These are phyloP conservation scores for Bhutanitis thaidina DNA, from an alignment of 2,888 invertebrate species.

Conservation along the genomic window DNA sequence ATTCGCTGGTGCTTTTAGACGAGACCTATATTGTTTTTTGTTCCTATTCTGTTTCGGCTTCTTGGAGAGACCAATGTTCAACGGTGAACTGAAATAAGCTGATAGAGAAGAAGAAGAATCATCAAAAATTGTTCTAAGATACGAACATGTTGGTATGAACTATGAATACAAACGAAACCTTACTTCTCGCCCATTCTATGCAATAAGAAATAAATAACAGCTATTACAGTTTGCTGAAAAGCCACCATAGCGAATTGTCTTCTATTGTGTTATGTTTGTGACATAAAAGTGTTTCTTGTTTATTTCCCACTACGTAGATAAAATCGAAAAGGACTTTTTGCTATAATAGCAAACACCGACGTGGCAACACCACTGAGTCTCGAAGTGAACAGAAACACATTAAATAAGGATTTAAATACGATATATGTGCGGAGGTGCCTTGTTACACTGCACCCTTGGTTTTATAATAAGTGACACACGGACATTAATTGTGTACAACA, in stretches of 20 bases:
- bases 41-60: no score
- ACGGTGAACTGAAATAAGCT: no score
- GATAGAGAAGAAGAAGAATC: no score
- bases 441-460: slow-evolving; percentile 2
- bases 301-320: slow-evolving; percentile 12
- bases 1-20: no score
- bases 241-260: not conserved
- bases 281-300: slow-evolving; percentile 10
- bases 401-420: slow-evolving; percentile 21
- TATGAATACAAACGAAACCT: no score
- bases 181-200: no score
- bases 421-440: slow-evolving; percentile 10
- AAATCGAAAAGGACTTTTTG: slow-evolving; percentile 15
- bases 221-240: no score
- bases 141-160: no score
- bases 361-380: not conserved
- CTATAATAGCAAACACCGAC: slow-evolving; percentile 3
- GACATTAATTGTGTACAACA: not conserved
- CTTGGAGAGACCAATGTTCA: no score
- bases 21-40: no score
- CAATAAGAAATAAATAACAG: no score
- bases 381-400: slow-evolving; percentile 1
- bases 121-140: no score
- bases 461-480: slow-evolving; percentile 4
- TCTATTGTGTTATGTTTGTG: slow-evolving; percentile 16